Evolutionary conservation across 2,797 vertebrate genomes (phyloP).

Genomic region (Ctenosaura bakeri): DNA sequence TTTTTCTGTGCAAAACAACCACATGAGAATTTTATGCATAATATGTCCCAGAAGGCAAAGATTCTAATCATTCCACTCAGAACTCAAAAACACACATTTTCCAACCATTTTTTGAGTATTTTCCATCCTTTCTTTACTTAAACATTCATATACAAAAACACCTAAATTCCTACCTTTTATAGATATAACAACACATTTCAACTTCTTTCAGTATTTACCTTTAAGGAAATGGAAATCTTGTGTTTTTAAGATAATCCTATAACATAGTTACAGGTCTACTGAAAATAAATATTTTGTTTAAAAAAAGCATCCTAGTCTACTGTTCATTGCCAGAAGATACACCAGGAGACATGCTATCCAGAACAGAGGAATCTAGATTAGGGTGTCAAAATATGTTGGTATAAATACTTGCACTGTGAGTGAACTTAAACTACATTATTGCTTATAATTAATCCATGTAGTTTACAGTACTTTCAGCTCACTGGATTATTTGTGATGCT

Average conservation of each 20-base stretch:
- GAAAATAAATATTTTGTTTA: too few relatives aligned
- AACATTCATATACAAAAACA: neutral
- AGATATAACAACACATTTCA: neutral
- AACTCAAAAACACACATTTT: too few relatives aligned
- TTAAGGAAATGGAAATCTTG: neutral
- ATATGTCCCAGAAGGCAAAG: too few relatives aligned
- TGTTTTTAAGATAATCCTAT: neutral
- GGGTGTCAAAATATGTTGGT: neutral
- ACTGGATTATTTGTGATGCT: neutral
- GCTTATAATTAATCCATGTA: neutral
- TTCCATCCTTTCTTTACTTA: too few relatives aligned
- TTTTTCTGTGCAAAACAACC: too few relatives aligned
- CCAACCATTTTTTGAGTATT: too few relatives aligned
- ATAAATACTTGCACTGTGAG: neutral
- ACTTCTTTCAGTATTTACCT: neutral
- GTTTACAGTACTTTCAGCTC: neutral
- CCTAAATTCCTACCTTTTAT: neutral
- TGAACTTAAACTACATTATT: neutral
- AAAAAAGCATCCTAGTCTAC: neutral
- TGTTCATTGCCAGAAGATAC: neutral
- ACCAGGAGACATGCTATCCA: neutral
- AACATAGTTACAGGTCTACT: neutral
- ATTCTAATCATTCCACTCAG: too few relatives aligned
- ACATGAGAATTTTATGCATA: too few relatives aligned
- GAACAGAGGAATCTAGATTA: neutral